These are phyloP conservation scores for Caenorhabditis afra DNA, from an alignment of 2,888 invertebrate genomes.

Conservation along the genomic window DNA sequence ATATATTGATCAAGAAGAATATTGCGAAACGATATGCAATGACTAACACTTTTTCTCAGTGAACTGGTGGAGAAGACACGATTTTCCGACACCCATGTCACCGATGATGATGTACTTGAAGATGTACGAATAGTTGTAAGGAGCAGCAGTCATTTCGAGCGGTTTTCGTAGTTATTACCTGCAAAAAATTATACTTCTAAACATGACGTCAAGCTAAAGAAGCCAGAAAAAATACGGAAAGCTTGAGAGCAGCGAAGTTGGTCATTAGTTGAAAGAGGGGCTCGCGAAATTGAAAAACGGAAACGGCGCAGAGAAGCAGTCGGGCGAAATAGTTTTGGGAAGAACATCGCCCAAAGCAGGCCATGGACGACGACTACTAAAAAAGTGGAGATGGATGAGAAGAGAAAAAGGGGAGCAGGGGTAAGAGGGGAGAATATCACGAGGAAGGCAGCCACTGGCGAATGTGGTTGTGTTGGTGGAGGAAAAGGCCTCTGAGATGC, in stretches of 20 bases:
- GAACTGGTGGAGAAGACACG: conserved; percentile 98
- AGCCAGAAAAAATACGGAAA: conserved; percentile 13
- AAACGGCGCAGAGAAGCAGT: conserved; percentile 9
- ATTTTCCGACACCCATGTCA: conserved; percentile 99
- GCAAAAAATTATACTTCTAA: conserved; percentile 12
- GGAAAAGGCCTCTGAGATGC: conserved; percentile 37
- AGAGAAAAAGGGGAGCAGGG: neutral
- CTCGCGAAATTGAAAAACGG: neutral
- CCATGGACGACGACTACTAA: neutral
- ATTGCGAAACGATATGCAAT: conserved; percentile 4
- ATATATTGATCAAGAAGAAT: conserved; percentile 1
- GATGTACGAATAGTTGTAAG: conserved; percentile 99
- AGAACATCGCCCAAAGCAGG: neutral
- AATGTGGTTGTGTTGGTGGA: neutral
- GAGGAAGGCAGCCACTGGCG: conserved; percentile 28
- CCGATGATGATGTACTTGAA: conserved; percentile 99
- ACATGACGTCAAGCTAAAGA: neutral
- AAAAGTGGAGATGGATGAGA: conserved; percentile 7
- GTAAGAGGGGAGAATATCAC: conserved; percentile 32
- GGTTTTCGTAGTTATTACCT: conserved; percentile 15
- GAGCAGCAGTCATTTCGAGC: conserved; percentile 86
- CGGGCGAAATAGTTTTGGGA: neutral
- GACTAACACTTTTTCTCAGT: conserved; percentile 99
- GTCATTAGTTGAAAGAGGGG: conserved; percentile 32
- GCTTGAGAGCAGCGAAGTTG: conserved; percentile 30